Evolutionary conservation across 1,140 invertebrate genomes (phyloP), one percentile per base, ranked within the genome.

Genomic region (Holcopasites calliopsidis): DNA sequence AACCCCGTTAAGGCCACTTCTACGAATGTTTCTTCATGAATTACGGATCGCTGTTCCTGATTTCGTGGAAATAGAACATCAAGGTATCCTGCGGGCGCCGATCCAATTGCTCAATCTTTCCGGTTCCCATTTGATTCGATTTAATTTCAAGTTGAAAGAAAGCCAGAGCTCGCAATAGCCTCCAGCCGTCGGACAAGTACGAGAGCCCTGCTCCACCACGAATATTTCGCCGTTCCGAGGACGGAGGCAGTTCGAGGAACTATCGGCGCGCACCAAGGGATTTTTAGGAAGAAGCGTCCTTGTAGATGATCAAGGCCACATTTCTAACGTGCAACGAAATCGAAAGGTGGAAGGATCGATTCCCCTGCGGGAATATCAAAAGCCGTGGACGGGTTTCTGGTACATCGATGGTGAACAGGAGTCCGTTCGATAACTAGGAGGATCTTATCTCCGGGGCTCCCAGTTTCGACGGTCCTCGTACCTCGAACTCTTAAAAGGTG

Each of bases 401-500:
- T 76, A 69, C 76, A 70, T 84, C 79, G 82, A 78, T 83, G 61
- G 72, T 84, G 73, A 86, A 85, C 88, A 60, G 88, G 88, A 88
- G 88, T 88, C 85, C 79, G 77, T 80, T 86, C 86, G 87, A 88
- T 88, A 88, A 88, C 87, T 88, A 88, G 86, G 72, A 86, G 86
- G 88, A 88, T 88, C 88, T 88, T 88, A 88, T 88, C 88, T 87
- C 50, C 33, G 23, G 75, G 70, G 88, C 88, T 88, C 72, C 88
- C 88, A 88, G 88, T 88, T 88, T 88, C 88, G 82, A 80, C 74
- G 77, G 76, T 85, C 76, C 73, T 72, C 60, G 62, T 80, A 79
- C 65, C 79, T 72, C 77, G 80, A 76, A 80, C 84, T 86, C 71
- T 76, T 83, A 85, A 85, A 83, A 73, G 80, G 73, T 79, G 70